Base-by-base conservation (phyloP, 1,140 invertebrate species). In the Microplitis demolitor region DNA sequence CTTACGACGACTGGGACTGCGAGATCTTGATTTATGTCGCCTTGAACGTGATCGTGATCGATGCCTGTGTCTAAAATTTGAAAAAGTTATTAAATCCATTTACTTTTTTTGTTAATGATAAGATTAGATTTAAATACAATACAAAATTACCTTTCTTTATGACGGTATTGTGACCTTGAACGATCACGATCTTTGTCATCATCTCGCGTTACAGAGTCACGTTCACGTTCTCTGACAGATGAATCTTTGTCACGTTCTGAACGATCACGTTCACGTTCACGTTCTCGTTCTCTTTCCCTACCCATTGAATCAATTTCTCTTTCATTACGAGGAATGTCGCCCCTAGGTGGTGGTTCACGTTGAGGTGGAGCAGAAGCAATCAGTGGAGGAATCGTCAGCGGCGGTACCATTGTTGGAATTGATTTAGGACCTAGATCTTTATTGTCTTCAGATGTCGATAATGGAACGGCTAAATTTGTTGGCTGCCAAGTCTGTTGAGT, bases 1-100 rank as follows among this genome's bases (percentile, higher is more conserved):
- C 80, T 92, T 92, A 51, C 90, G 86, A 66, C 89, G 87, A 77
- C 87, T 88, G 4, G 90, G 89, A 79, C 91, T 91, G 68, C 91
- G 88, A 69, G 88, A 91, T 79, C 85, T 89, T 0, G 89, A 90
- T 75, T 89, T 89, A 8, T 90, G 89, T 24, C 89, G 87, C 14
- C 90, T 87, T 33, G 87, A 88, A 33, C 87, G 83, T 11, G 86
- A 86, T 74, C 90, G 88, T 13, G 90, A 91, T 72, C 90, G 87
- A 81, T 90, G 87, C 24, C 90, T 84, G 70, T 90, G 88, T 66
- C 90, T 89, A 71, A 69, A 58, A 68, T 34, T 56, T 67, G 11
- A 72, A 66, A 56, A 16, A 45, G 9, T 1, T 24, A 24, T 24
- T 69, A 39, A 58, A 56, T 56, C 24, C 24, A 24, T 24, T 1